These are phyloP conservation scores for Podarcis lilfordi DNA, from an alignment of 2,797 vertebrate genomes.

Conservation along the genomic window DNA sequence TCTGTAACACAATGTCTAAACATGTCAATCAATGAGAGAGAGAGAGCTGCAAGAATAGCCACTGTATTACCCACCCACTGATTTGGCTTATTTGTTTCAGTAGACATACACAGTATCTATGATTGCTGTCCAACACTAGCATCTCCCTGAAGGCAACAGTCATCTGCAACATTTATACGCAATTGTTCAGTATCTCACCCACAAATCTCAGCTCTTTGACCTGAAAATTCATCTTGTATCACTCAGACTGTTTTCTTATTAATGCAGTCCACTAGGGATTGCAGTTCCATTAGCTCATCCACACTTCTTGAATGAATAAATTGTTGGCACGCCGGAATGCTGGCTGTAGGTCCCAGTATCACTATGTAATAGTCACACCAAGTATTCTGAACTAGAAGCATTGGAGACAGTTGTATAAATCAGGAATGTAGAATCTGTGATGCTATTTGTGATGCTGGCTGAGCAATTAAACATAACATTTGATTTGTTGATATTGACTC, in stretches of 20 bases:
- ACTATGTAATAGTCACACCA: neutral
- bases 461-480: neutral
- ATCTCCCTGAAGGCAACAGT: slow-evolving; percentile 25
- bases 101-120: neutral
- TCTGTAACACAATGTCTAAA: neutral
- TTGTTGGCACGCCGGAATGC: neutral
- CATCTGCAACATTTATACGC: slow-evolving; percentile 24
- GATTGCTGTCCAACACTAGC: slow-evolving; percentile 11
- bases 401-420: neutral
- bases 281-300: slow-evolving; percentile 13
- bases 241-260: slow-evolving; percentile 17
- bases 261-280: slow-evolving; percentile 4
- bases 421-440: no score
- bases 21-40: neutral
- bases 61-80: slow-evolving; percentile 9
- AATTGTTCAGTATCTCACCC: slow-evolving; percentile 14
- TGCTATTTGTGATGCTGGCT: no score
- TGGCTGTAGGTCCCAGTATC: neutral
- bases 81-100: slow-evolving; percentile 26
- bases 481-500: neutral
- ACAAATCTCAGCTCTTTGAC: slow-evolving; percentile 25
- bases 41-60: neutral
- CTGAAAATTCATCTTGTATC: slow-evolving; percentile 24
- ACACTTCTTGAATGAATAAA: slow-evolving; percentile 24
- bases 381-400: neutral